Percentiles rank a stretch among this genome's conserved stretches.
These are phyloP conservation scores for Periophthalmus modestus DNA, from an alignment of 2,113 vertebrate genomes.

Conservation along the genomic window DNA sequence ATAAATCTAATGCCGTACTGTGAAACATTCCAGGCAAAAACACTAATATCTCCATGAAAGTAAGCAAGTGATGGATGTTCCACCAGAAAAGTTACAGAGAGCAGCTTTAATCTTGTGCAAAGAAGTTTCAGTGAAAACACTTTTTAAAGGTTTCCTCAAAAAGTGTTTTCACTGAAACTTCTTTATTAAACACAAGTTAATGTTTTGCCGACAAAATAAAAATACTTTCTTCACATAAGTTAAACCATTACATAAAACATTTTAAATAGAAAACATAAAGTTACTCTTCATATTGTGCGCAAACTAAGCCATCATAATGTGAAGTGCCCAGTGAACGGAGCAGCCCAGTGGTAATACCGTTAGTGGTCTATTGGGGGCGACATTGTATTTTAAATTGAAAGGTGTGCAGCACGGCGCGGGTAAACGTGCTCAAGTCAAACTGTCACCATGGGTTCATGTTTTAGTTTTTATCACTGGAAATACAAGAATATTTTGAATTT, in stretches of 20 bases:
- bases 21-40: no score
- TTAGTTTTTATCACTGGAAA: no score
- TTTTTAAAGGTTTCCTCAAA: no score
- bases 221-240: neutral
- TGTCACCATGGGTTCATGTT: neutral
- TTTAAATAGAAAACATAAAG: neutral
- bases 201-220: neutral
- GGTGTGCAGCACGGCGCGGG: conserved; percentile 5
- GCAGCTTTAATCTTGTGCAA: no score
- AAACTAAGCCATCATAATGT: neutral
- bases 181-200: no score
- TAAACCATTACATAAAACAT: neutral
- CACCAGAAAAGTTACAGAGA: no score
- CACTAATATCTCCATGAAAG: no score
- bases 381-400: conserved; percentile 36
- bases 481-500: no score
- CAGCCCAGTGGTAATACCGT: conserved; percentile 33
- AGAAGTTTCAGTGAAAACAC: no score
- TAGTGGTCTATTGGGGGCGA: conserved; percentile 43
- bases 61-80: no score
- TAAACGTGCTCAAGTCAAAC: neutral
- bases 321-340: neutral
- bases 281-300: neutral
- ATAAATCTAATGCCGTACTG: no score
- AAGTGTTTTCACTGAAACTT: no score